phyloP scores from a whole-genome alignment of 35 echinoderm and acorn worm species.

The Lytechinus pictus region DNA sequence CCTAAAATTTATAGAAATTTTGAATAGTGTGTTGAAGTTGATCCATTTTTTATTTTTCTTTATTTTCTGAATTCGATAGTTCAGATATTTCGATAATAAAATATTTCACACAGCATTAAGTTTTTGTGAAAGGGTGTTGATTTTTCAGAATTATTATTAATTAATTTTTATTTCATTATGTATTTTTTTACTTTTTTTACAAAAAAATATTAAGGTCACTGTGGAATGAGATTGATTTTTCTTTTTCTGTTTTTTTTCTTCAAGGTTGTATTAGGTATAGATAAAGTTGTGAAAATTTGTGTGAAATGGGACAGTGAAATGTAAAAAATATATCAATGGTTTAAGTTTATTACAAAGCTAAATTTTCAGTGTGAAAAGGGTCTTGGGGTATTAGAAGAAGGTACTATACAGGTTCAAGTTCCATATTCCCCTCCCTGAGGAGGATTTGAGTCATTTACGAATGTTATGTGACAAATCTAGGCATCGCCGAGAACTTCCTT shows the following conservation, averaged over 20 bases:
- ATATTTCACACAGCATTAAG: too few relatives aligned
- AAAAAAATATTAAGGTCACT: neutral
- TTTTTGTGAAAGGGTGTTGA: too few relatives aligned
- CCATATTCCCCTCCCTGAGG: neutral
- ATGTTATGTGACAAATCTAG: slow-evolving; percentile 45
- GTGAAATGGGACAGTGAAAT: neutral
- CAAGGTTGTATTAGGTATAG: too few relatives aligned
- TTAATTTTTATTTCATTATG: too few relatives aligned
- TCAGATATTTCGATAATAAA: too few relatives aligned
- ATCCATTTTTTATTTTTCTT: too few relatives aligned
- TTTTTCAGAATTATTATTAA: too few relatives aligned
- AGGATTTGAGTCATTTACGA: slow-evolving; percentile 42
- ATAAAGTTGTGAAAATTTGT: neutral
- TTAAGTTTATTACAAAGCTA: neutral
- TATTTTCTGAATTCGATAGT: too few relatives aligned
- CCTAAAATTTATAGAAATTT: too few relatives aligned
- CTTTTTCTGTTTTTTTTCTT: neutral
- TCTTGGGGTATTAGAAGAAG: neutral
- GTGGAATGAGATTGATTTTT: neutral
- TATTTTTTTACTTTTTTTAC: neutral
- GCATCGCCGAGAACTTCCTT: slow-evolving; percentile 43
- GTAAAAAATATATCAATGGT: neutral
- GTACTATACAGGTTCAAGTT: neutral
- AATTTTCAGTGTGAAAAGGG: neutral
- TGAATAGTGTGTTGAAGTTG: too few relatives aligned